A percentile compares a stretch with the other conserved stretches of the same genome.
Evolutionary conservation across 2,113 vertebrate species (phyloP).

Genomic region (Scatophagus argus): DNA sequence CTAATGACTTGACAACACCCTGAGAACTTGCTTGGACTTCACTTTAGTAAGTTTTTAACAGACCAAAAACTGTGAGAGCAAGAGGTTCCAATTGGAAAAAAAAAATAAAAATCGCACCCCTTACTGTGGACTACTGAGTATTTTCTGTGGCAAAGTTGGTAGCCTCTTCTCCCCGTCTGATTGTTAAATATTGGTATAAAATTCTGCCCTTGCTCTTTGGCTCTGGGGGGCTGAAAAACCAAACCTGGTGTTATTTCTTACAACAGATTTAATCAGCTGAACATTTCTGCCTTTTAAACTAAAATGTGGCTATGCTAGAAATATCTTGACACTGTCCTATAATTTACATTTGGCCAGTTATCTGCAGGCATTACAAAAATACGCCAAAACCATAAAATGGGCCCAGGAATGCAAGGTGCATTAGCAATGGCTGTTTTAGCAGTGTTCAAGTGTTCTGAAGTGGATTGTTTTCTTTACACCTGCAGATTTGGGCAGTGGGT

Average conservation of each 20-base stretch:
- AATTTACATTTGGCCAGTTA: conserved; percentile 67
- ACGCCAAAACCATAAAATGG: conserved; percentile 67
- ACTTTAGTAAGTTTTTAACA: conserved; percentile 32
- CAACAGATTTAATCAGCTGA: neutral
- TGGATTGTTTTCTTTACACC: conserved; percentile 54
- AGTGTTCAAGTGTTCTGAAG: conserved; percentile 57
- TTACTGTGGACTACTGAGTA: conserved; percentile 31
- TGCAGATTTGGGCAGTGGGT: conserved; percentile 72
- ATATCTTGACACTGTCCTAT: conserved; percentile 29
- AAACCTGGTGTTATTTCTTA: conserved; percentile 41
- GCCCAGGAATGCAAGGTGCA: conserved; percentile 62
- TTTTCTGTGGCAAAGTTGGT: conserved; percentile 11
- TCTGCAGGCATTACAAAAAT: conserved; percentile 58
- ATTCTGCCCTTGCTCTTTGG: conserved; percentile 69
- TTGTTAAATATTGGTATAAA: conserved; percentile 63
- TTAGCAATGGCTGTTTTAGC: conserved; percentile 52
- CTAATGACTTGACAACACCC: conserved; percentile 60
- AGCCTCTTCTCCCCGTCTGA: conserved; percentile 38
- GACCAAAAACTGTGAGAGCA: conserved; percentile 21
- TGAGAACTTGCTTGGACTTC: conserved; percentile 63
- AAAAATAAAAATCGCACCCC: conserved; percentile 6
- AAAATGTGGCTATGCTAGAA: conserved; percentile 57
- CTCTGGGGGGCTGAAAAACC: conserved; percentile 57
- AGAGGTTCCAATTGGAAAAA: conserved; percentile 35
- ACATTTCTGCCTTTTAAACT: conserved; percentile 42